phyloP scores from a whole-genome alignment of 2,797 vertebrate genomes.

The Enteromius afrohamiltoni region DNA sequence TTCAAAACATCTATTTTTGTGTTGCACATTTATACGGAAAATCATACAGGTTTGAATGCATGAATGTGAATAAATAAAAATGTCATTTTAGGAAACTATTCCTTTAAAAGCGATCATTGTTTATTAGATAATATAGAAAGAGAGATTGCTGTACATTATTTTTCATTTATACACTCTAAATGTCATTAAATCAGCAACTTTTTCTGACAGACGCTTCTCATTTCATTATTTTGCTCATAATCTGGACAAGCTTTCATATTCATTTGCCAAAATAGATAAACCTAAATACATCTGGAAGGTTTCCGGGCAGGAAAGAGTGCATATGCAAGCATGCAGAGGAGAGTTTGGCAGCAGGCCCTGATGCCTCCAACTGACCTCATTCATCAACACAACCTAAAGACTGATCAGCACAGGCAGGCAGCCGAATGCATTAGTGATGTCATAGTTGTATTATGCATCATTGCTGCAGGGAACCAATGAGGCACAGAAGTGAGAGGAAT shows the following conservation, averaged over 20 bases:
- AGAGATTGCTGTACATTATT: not conserved
- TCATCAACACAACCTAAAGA: constrained; percentile 31
- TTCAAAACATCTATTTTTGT: not conserved
- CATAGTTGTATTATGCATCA: constrained; percentile 34
- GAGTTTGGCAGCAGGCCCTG: constrained; percentile 30
- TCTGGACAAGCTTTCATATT: not conserved
- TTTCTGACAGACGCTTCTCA: not conserved
- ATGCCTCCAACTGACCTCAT: constrained; percentile 38
- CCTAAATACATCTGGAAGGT: constrained; percentile 1
- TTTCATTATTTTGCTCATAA: constrained; percentile 16
- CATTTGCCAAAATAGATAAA: constrained; percentile 10
- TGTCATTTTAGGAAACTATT: not conserved
- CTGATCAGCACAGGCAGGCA: constrained; percentile 19
- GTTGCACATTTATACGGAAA: no score
- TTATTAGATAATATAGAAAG: not conserved
- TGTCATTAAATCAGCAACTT: not conserved
- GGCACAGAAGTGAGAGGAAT: constrained; percentile 32
- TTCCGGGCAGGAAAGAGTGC: constrained; percentile 1
- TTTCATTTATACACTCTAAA: not conserved
- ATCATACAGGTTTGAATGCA: not conserved
- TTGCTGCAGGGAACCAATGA: constrained; percentile 29
- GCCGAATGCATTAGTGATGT: constrained; percentile 43
- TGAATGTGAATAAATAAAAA: not conserved
- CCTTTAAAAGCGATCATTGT: not conserved
- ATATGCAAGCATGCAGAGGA: not conserved